Evolutionary conservation across 1,140 invertebrate genomes (phyloP).

Genomic region (Meloidogyne exigua): DNA sequence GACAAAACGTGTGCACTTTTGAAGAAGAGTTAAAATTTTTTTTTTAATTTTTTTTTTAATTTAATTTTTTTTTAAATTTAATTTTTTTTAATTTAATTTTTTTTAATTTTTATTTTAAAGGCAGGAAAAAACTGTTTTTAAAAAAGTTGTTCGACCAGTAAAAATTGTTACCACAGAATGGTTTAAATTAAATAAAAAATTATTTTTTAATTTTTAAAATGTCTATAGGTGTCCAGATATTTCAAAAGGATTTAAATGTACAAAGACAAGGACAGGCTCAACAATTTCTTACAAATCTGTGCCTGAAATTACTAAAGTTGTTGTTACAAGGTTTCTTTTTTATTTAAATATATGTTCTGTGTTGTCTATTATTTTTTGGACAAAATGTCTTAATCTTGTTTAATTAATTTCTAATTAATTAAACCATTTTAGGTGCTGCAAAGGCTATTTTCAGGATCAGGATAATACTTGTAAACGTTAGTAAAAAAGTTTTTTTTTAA

Average conservation of each 20-base stretch:
- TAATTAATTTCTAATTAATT: too few species aligned
- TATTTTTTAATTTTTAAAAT: neutral
- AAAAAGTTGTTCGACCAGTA: conserved; percentile 47
- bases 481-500: conserved; percentile 8
- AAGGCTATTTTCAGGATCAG: conserved; percentile 73
- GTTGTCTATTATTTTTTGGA: too few species aligned
- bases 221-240: conserved; percentile 39
- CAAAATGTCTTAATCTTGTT: neutral
- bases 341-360: neutral
- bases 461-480: conserved; percentile 56
- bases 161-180: conserved; percentile 40
- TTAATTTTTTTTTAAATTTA: conserved; percentile 28
- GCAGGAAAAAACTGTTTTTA: conserved; percentile 40
- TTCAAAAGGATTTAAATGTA: conserved; percentile 50
- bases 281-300: conserved; percentile 60
- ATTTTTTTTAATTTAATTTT: neutral
- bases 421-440: conserved; percentile 71
- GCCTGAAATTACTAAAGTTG: conserved; percentile 73
- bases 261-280: conserved; percentile 56
- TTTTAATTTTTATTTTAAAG: conserved; percentile 37
- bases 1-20: conserved; percentile 44
- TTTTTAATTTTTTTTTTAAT: conserved; percentile 8
- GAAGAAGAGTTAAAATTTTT: conserved; percentile 45
- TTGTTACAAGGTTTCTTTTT: conserved; percentile 70
- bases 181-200: conserved; percentile 6